These are phyloP conservation scores for Clistopyga incitator DNA, from an alignment of 2,888 invertebrate genomes.

Conservation along the genomic window DNA sequence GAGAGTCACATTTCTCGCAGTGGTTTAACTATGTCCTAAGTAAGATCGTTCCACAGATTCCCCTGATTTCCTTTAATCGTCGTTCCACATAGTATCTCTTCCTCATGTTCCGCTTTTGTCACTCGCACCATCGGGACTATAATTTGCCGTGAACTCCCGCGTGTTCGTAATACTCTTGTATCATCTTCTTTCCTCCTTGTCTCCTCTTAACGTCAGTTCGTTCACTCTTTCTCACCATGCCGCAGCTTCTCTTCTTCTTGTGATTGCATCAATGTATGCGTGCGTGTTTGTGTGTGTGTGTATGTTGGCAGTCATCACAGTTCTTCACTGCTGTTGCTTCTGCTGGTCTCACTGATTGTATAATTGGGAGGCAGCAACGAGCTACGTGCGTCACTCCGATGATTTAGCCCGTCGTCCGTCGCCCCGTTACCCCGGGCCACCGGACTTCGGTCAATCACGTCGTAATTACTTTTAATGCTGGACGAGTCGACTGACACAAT, in stretches of 20 bases:
- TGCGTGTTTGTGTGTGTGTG: slow-evolving; percentile 21
- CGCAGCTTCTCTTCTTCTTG: slow-evolving; percentile 19
- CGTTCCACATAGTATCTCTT: slow-evolving; percentile 1
- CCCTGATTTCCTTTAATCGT: slow-evolving; percentile 19
- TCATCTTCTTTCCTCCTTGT: slow-evolving; percentile 4
- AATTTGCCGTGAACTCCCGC: slow-evolving; percentile 27
- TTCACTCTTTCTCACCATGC: slow-evolving; percentile 32
- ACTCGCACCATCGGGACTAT: slow-evolving; percentile 12
- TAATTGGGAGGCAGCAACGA: slow-evolving; percentile 83
- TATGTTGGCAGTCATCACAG: slow-evolving; percentile 26
- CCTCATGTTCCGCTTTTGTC: slow-evolving; percentile 6
- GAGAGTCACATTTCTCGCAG: no score
- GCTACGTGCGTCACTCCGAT: slow-evolving; percentile 84
- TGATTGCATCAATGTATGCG: slow-evolving; percentile 13
- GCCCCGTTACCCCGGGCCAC: slow-evolving; percentile 77
- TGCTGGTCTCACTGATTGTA: slow-evolving; percentile 79
- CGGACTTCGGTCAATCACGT: slow-evolving; percentile 83
- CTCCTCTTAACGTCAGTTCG: slow-evolving; percentile 4
- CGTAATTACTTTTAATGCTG: slow-evolving; percentile 84
- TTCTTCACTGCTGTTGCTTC: slow-evolving; percentile 38
- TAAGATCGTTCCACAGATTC: slow-evolving; percentile 1
- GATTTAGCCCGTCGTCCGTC: slow-evolving; percentile 80
- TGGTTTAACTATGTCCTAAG: no score
- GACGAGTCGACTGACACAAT: slow-evolving; percentile 84
- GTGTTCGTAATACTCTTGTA: slow-evolving; percentile 24